Base-by-base conservation (phyloP, 1,140 invertebrate species). In the Nomia melanderi region DNA sequence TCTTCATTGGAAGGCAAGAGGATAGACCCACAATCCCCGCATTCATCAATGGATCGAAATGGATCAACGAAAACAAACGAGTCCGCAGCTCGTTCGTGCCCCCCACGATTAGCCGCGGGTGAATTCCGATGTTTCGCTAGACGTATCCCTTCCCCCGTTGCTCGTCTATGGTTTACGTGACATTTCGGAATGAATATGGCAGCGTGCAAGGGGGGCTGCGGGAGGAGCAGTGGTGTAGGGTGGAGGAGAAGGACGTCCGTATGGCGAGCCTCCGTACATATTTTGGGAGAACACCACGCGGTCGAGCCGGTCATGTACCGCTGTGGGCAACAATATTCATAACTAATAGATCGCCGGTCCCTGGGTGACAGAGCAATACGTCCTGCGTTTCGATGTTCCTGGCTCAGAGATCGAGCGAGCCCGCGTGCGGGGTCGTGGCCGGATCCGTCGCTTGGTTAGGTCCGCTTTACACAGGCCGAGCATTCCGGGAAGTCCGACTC, bases 241-340 rank as follows among this genome's bases (percentile, higher is more conserved):
- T n/a, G n/a, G n/a, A n/a, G 76, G 60, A 73, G 77, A 56, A 57
- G 79, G 65, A 78, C 59, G 67, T 44, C 65, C 66, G 39, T 71
- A 78, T 81, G 77, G n/a, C 78, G 81, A 79, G 64, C 73, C 77
- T 84, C 80, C 85, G 83, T 88, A 90, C 89, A 91, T 91, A 90
- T 90, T 90, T 88, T 82, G 88, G 88, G 85, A 83, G 88, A 88
- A 85, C 85, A 82, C 82, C 84, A 82, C 79, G 78, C 78, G 75
- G 82, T 64, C 81, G 65, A 69, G 82, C 78, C 77, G 86, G 82
- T 86, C 90, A 87, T 91, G 90, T 91, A 91, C 88, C 90, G 90
- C 90, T 88, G 84, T 90, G 88, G 89, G 90, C 90, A 91, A 91
- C 90, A 76, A 91, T 91, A 91, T 91, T 91, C 90, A 91, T 91